Evolutionary conservation across 53 echinoderm and acorn worm species (phyloP).

Genomic region (Zoroaster sp.): DNA sequence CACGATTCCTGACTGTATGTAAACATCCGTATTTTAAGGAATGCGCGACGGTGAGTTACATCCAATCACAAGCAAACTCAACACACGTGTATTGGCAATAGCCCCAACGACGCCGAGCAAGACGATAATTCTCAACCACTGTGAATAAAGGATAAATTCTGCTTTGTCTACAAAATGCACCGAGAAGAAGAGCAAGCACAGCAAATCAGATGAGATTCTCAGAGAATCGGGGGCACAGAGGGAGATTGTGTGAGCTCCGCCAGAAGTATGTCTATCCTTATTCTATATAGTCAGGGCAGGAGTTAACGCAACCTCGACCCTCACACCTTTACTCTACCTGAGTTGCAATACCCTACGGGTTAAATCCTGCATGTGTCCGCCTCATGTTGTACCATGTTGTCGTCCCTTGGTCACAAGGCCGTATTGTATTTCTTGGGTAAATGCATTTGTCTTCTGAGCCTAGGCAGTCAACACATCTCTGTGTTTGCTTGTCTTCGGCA

Average conservation of each 20-base stretch:
- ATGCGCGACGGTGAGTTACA: not conserved
- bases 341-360: not conserved
- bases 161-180: not conserved
- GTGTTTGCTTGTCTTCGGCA: conserved; percentile 4
- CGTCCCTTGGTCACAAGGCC: conserved; percentile 20
- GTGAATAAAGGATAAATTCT: not conserved
- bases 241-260: not conserved
- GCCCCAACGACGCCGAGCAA: not conserved
- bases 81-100: not conserved
- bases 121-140: not conserved
- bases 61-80: not conserved
- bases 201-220: not conserved
- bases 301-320: conserved; percentile 29
- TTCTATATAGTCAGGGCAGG: not conserved
- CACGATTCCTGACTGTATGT: not conserved
- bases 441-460: conserved; percentile 5
- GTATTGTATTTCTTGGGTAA: not conserved
- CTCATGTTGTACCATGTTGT: conserved; percentile 29
- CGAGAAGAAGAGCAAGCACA: not conserved
- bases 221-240: too few relatives aligned
- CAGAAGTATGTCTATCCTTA: not conserved
- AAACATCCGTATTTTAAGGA: not conserved
- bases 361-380: conserved; percentile 24
- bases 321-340: not conserved
- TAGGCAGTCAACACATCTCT: not conserved